These are phyloP conservation scores for Zapornia atra DNA, from an alignment of 2,113 vertebrate species.

Conservation along the genomic window DNA sequence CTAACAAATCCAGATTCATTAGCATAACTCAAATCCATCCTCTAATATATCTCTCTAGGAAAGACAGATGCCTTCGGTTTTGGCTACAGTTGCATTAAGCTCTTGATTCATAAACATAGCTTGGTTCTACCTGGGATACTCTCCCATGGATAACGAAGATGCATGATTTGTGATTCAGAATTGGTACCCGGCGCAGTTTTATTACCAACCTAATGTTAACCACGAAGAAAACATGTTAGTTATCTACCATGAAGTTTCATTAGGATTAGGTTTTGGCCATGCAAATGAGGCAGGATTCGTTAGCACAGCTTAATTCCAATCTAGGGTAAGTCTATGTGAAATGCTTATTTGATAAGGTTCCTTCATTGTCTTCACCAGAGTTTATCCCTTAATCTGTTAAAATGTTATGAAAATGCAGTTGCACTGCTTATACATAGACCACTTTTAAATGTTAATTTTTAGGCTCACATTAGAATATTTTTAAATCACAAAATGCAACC, in stretches of 20 bases:
- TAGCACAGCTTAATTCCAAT: constrained; percentile 67
- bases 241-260: constrained; percentile 69
- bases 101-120: not conserved
- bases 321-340: constrained; percentile 78
- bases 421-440: constrained; percentile 59
- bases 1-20: constrained; percentile 64
- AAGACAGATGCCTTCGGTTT: constrained; percentile 19
- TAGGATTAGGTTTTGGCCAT: constrained; percentile 73
- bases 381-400: constrained; percentile 77
- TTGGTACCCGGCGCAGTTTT: not conserved
- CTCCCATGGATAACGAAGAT: not conserved
- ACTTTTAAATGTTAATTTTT: constrained; percentile 77
- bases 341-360: constrained; percentile 80
- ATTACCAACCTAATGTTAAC: not conserved
- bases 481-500: constrained; percentile 54
- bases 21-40: constrained; percentile 56
- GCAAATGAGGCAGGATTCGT: constrained; percentile 76
- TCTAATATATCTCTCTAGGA: constrained; percentile 53
- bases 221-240: constrained; percentile 38
- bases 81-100: not conserved
- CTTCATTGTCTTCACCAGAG: constrained; percentile 73
- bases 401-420: constrained; percentile 77
- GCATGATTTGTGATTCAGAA: not conserved
- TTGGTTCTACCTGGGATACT: constrained; percentile 8
- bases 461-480: constrained; percentile 49